Percentiles rank a stretch among this genome's conserved stretches.
These are phyloP conservation scores for Nesometra sesokonis DNA, from an alignment of 35 echinoderm and acorn worm genomes.

Conservation along the genomic window DNA sequence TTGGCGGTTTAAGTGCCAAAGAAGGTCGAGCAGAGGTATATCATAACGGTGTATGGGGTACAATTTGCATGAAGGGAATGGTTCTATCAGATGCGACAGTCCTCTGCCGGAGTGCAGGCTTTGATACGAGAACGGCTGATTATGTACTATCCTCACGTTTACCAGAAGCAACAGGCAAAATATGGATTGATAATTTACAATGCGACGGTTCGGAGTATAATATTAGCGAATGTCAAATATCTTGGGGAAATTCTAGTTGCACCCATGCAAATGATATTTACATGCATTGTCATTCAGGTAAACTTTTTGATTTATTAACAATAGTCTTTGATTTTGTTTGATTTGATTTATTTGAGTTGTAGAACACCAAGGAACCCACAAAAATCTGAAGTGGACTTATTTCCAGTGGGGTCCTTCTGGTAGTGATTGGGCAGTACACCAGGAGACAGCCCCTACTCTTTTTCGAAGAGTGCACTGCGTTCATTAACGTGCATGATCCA, in stretches of 20 bases:
- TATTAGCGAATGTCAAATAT: background rate
- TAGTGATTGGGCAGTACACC: too few relatives aligned
- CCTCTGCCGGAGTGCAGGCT: constrained; percentile 19
- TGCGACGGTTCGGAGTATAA: background rate
- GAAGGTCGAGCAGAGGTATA: constrained; percentile 36
- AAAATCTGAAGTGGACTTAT: too few relatives aligned
- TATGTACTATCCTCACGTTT: background rate
- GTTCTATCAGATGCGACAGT: constrained; percentile 27
- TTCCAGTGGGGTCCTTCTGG: too few relatives aligned
- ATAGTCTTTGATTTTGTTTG: too few relatives aligned
- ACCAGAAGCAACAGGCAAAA: background rate
- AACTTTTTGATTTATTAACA: background rate
- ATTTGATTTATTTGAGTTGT: too few relatives aligned
- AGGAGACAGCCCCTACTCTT: too few relatives aligned
- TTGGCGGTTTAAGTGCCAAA: background rate
- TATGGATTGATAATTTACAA: background rate
- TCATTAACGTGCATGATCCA: too few relatives aligned
- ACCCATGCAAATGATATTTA: background rate
- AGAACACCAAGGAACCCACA: too few relatives aligned
- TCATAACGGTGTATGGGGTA: constrained; percentile 16
- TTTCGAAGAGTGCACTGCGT: too few relatives aligned
- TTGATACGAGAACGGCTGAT: background rate
- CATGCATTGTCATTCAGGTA: background rate
- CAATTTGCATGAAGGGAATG: constrained; percentile 25
- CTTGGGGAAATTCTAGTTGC: background rate